phyloP scores from a whole-genome alignment of 2,113 vertebrate species.

The Stegastes partitus region DNA sequence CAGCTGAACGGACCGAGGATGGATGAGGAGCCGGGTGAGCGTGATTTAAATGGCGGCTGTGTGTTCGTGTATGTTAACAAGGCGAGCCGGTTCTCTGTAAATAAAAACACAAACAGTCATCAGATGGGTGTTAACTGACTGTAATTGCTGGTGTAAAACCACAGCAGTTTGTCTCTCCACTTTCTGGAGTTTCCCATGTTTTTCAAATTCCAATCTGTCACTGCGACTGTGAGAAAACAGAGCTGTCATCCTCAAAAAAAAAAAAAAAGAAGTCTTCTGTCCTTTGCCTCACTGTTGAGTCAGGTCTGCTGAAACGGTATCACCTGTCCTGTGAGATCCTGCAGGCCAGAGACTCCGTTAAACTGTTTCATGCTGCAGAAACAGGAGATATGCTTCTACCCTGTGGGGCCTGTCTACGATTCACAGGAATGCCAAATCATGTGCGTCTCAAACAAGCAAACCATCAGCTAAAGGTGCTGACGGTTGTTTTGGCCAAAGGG shows the following conservation, averaged over 20 bases:
- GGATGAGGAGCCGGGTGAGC: neutral
- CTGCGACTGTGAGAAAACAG: slow-evolving; percentile 65
- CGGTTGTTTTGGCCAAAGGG: slow-evolving; percentile 74
- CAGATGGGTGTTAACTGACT: slow-evolving; percentile 70
- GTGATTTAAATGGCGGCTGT: neutral
- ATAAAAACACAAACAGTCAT: slow-evolving; percentile 65
- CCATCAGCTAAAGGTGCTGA: slow-evolving; percentile 49
- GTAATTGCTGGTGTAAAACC: slow-evolving; percentile 74
- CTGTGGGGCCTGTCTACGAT: slow-evolving; percentile 68
- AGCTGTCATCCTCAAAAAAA: slow-evolving; percentile 35
- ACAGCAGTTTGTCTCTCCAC: slow-evolving; percentile 64
- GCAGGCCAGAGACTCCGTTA: slow-evolving; percentile 35
- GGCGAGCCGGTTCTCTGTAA: slow-evolving; percentile 55
- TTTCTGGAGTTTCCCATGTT: slow-evolving; percentile 77
- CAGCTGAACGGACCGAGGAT: slow-evolving; percentile 4
- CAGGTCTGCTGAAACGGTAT: slow-evolving; percentile 45
- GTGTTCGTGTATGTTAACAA: slow-evolving; percentile 35
- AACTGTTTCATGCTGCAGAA: slow-evolving; percentile 62
- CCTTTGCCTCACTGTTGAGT: slow-evolving; percentile 50
- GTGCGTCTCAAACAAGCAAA: slow-evolving; percentile 63
- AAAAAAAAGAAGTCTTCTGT: neutral
- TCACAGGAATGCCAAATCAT: slow-evolving; percentile 76
- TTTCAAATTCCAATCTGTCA: slow-evolving; percentile 72
- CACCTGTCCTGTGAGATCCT: slow-evolving; percentile 69
- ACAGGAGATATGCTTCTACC: slow-evolving; percentile 71